Evolutionary conservation across 2,888 invertebrate species (phyloP), one percentile per base, ranked within the genome.

Genomic region (Deilephila porcellus): DNA sequence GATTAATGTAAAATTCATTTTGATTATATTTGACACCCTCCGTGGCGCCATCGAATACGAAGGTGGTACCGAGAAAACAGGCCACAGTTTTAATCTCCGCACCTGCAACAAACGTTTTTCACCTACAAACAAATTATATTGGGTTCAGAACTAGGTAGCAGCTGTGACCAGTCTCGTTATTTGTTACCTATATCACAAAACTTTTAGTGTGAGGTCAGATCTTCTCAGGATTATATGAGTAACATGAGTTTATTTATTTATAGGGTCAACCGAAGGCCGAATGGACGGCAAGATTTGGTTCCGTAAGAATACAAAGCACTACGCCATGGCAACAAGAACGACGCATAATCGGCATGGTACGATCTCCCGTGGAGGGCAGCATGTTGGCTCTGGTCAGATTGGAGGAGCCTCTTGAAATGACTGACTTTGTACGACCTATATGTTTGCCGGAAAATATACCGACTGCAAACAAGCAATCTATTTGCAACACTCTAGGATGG

Each of bases 271-370:
- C 97, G 29, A 97, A 97, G 87, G 97, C 98, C 0, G 97, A 98
- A 87, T 98, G 98, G 98, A 96, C 96, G 37, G 98, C 97, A 0
- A 95, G 97, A 79, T 95, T 98, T 75, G 98, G 98, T 1, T 95
- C 96, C 7, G 96, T 97, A 0, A 95, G 98, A 67, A 95, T 98
- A 62, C 96, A 97, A 62, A 97, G 97, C 76, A 96, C 97, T 1
- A 96, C 98, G 0, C 98, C 98, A 0, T 98, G 98, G 98, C 97
- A 98, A 81, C 98, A 98, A 86, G 97, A 98, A 80, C 95, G 97
- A 71, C 95, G 97, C 74, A 97, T 98, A 72, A 96, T 98, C 5
- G 98, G 98, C 52, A 97, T 98, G 97, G 96, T 98, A 20, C 97
- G 98, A 80, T 98, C 98, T 0, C 98, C 98, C 0, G 97, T 98